Base-by-base conservation (phyloP, 1,140 invertebrate species). In the Stegodyphus mimosarum region DNA sequence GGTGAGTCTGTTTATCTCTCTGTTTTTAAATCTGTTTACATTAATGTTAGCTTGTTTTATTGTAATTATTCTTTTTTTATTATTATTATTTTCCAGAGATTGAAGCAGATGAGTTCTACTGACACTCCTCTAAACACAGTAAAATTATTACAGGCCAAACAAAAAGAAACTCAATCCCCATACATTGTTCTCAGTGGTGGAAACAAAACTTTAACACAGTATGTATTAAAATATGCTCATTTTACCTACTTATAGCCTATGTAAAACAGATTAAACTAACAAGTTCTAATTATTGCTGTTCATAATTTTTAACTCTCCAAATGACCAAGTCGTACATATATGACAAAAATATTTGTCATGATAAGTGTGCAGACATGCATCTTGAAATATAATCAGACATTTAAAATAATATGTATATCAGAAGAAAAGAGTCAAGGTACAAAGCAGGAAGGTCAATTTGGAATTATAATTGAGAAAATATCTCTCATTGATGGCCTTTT, bases 101-200 rank as follows among this genome's bases (percentile, higher is more conserved):
- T 99, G 96, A 98, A 98, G 90, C 95, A 97, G 89, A 99, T 99
- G 98, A 99, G 96, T 89, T 99, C 97, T 9, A 98, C 96, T 6
- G 98, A 99, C 90, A 99, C 98, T 0, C 98, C 98, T 7, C 92
- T 99, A 17, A 95, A 96, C 88, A 99, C 98, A 4, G 92, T 99
- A 18, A 95, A 95, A 88, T 94, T 99, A 92, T 91, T 99, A 81
- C 95, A 98, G 92, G 95, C 97, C 51, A 99, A 99, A 89, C 98
- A 99, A 90, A 97, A 97, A 89, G 95, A 99, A 92, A 95, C 98
- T 5, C 96, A 98, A 88, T 96, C 97, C 9, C 95, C 98, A 0
- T 99, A 95, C 91, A 94, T 99, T 88, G 94, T 99, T 72, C 92
- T 99, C 5, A 98, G 95, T 90, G 98, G 98, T 52, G 95, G 94